These are phyloP conservation scores for Aromia moschata DNA, from an alignment of 2,888 invertebrate species.

Conservation along the genomic window DNA sequence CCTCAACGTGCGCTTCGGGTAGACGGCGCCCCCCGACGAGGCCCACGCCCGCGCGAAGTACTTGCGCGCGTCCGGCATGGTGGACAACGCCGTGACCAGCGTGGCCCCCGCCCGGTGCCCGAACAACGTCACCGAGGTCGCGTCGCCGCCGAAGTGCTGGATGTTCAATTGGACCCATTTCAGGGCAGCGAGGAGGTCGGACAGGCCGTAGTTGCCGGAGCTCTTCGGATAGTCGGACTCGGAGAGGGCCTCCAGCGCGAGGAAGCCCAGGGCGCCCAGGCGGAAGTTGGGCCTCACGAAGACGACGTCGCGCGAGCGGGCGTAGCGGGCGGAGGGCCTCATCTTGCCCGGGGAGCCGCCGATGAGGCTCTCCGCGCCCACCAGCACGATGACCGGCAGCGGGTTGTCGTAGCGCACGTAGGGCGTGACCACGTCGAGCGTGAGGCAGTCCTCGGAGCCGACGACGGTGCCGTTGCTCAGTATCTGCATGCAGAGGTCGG, in stretches of 20 bases:
- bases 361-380: constrained; percentile 81
- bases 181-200: constrained; percentile 80
- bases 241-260: constrained; percentile 77
- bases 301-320: constrained; percentile 81
- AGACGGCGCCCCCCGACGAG: constrained; percentile 78
- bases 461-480: constrained; percentile 71
- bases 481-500: constrained; percentile 76
- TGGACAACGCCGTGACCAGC: constrained; percentile 78
- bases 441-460: constrained; percentile 85
- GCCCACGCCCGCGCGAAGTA: constrained; percentile 83
- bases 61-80: constrained; percentile 68
- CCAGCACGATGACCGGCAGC: constrained; percentile 82
- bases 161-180: constrained; percentile 86
- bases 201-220: constrained; percentile 87
- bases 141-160: constrained; percentile 84
- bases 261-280: constrained; percentile 71
- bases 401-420: constrained; percentile 81
- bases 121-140: constrained; percentile 79
- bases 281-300: constrained; percentile 90
- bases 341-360: constrained; percentile 78
- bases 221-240: constrained; percentile 76
- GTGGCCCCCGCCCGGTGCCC: constrained; percentile 88
- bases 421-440: constrained; percentile 84
- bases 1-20: constrained; percentile 71
- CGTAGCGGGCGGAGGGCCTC: constrained; percentile 80